phyloP scores from a whole-genome alignment of 2,113 vertebrate species.

The Heloderma charlesbogerti region DNA sequence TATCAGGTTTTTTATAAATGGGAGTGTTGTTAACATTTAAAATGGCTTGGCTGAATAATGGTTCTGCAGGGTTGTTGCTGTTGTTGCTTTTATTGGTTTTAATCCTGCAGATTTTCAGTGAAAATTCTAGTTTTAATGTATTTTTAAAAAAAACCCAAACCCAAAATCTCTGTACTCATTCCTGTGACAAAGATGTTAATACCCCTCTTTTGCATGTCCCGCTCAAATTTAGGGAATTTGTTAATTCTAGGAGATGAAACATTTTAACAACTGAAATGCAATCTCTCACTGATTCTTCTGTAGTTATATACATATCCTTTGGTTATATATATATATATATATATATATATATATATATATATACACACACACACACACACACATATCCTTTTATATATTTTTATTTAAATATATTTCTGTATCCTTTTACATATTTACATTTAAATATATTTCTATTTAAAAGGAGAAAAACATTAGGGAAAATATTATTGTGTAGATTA shows the following conservation, averaged over 20 bases:
- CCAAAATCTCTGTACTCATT: background rate
- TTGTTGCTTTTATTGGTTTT: background rate
- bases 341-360: too few species aligned
- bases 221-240: background rate
- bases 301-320: background rate
- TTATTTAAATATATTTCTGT: too few species aligned
- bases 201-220: background rate
- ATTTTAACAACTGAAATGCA: background rate
- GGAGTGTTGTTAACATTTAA: background rate
- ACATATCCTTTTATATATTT: too few species aligned
- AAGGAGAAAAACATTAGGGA: background rate
- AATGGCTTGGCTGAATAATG: background rate
- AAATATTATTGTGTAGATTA: constrained; percentile 53
- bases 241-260: background rate
- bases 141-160: too few species aligned
- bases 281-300: background rate
- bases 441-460: constrained; percentile 54
- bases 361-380: too few species aligned
- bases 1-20: background rate
- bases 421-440: background rate
- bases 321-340: too few species aligned
- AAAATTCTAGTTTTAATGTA: background rate
- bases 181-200: background rate
- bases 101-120: background rate
- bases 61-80: background rate